Conservation (phyloP, 2,797 vertebrate genomes). For the Megalops cyprinoides region DNA sequence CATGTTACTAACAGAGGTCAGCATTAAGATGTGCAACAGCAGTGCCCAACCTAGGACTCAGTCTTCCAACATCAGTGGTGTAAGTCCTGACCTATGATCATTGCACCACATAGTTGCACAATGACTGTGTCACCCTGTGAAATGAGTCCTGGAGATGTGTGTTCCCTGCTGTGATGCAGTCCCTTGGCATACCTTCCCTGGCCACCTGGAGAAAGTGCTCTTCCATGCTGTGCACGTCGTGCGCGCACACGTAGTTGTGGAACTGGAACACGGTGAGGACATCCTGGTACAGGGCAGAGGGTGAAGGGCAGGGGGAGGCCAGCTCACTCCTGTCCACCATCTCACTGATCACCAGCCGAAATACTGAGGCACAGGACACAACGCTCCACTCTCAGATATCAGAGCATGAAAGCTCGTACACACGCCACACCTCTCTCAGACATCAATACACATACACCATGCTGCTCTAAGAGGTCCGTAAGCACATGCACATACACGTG, state of each 20-base stretch:
- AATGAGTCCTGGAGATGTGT: neutral
- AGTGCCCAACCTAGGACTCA: neutral
- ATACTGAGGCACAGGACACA: conserved; percentile 68
- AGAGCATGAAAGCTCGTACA: conserved; percentile 5
- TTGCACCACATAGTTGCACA: no score
- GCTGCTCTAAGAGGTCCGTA: neutral
- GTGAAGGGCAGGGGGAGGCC: conserved; percentile 59
- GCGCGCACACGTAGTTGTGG: conserved; percentile 82
- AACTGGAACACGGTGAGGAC: conserved; percentile 94
- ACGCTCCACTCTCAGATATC: no score
- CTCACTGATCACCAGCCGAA: conserved; percentile 83
- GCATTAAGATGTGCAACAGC: neutral
- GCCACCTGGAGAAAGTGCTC: conserved; percentile 84
- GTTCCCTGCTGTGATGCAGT: neutral
- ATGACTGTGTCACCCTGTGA: no score
- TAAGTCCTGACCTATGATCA: neutral
- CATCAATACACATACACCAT: no score
- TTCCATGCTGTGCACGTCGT: conserved; percentile 82
- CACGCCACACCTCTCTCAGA: no score
- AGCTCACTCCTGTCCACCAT: conserved; percentile 86
- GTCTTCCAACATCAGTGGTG: neutral
- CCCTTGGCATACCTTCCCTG: conserved; percentile 80
- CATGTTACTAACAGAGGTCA: no score
- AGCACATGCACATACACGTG: no score
- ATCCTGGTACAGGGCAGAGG: conserved; percentile 78